Base-by-base conservation (phyloP, 2,797 vertebrate species). In the Pseudochirops cupreus region DNA sequence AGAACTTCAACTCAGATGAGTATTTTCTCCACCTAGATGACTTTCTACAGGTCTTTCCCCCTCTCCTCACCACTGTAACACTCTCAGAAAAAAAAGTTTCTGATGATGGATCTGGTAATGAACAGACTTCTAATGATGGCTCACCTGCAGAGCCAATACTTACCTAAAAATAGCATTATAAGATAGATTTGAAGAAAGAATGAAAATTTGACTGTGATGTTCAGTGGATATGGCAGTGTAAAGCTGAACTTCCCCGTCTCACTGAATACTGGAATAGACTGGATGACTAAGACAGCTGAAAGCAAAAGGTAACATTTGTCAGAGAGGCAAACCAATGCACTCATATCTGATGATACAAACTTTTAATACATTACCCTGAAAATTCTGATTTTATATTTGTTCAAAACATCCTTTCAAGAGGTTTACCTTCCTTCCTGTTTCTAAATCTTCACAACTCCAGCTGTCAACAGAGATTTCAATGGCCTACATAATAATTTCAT, bases 221-320 rank as follows among this genome's bases (percentile, higher is more conserved):
- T 99, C 74, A 99, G 82, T 33, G 98, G 99, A 96, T 99, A 99
- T 50, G 99, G 99, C 97, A 99, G 98, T 55, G 98, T 98, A 96
- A 99, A 98, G 96, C 99, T 99, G 95, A 99, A 99, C 95, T 99
- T 99, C 96, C 99, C 99, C 0, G 99, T 99, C 98, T 99, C 98
- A 14, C 99, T 99, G 98, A 99, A 99, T 97, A 99, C 95, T 46
- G 99, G 99, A 94, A 99, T 99, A 95, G 99, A 99, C 1, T 99
- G 99, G 98, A 99, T 98, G 89, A 99, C 98, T 1, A 99, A 99
- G 56, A 99, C 99, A 7, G 99, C 99, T 99, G 96, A 53, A 97
- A 96, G 94, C 21, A 98, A 95, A 98, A 96, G 93, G 11, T 94
- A 82, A 95, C 93, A 56, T 39, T 94, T 57, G 33, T 98, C 95